Base-by-base conservation (phyloP, 1,140 invertebrate genomes). In the Amphibalanus amphitrite region DNA sequence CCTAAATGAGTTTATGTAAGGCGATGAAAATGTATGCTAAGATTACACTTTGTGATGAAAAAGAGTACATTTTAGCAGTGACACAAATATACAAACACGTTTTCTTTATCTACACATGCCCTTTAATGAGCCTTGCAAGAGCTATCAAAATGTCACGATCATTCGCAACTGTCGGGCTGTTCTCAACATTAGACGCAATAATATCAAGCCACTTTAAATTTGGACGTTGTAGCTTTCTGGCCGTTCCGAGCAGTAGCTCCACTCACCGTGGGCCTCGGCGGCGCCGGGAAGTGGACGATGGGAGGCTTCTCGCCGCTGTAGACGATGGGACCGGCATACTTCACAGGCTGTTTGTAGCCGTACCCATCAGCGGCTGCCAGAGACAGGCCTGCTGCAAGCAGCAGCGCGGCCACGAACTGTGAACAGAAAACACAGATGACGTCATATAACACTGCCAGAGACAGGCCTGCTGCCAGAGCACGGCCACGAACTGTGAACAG, bases 231-330 rank as follows among this genome's bases (percentile, higher is more conserved):
- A n/a, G n/a, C n/a, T n/a, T n/a, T n/a, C n/a, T n/a, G n/a, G n/a
- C n/a, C n/a, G n/a, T n/a, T n/a, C n/a, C n/a, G n/a, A n/a, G n/a
- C n/a, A n/a, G n/a, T n/a, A n/a, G n/a, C n/a, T n/a, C n/a, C n/a
- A 67, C 69, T 69, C 30, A 74, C 74, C 73, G 72, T 71, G n/a
- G 71, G 74, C 25, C 67, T 47, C 6, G 80, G 79, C 38, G 81
- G 80, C 0, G 76, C 75, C 0, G 81, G 81, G 73, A 82, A 82
- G 72, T 79, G 77, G 29, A 82, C 79, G 10, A 81, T 78, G 26
- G 81, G 81, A 26, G 81, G 81, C 70, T 80, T 79, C 69, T 82
- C 79, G 76, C 79, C 79, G 0, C 78, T 76, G 75, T 82, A 82
- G 8, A 82, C 80, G 40, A 82, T 80, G 0, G 81, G 81, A 23